phyloP scores from a whole-genome alignment of 2,113 vertebrate genomes.

The Zingel zingel region DNA sequence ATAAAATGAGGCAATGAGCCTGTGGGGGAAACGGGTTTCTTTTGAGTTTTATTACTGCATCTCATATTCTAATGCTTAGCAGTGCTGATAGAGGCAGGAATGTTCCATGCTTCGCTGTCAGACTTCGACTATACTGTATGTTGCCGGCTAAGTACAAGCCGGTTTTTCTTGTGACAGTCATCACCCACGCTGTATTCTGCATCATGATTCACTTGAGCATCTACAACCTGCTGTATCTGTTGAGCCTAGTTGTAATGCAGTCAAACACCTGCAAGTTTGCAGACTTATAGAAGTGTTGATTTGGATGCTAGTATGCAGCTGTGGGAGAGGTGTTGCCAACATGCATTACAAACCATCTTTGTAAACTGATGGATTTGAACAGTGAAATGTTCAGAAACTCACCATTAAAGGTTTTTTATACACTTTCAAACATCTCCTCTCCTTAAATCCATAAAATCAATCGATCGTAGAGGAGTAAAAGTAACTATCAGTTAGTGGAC shows the following conservation, averaged over 20 bases:
- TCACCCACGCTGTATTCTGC: conserved; percentile 51
- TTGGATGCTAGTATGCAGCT: not conserved
- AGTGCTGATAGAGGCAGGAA: conserved; percentile 52
- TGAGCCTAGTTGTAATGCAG: conserved; percentile 25
- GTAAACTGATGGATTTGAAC: not conserved
- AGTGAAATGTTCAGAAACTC: not conserved
- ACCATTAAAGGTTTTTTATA: too few species aligned
- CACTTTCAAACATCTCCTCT: too few species aligned
- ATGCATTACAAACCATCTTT: not conserved
- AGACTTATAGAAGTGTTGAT: not conserved
- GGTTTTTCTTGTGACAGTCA: conserved; percentile 43
- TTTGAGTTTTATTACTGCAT: conserved; percentile 40
- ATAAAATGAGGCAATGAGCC: conserved; percentile 52
- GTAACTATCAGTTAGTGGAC: not conserved
- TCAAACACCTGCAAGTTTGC: conserved; percentile 32
- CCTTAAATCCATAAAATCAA: not conserved
- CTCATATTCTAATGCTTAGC: conserved; percentile 41
- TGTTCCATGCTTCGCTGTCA: conserved; percentile 11
- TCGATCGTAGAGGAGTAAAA: not conserved
- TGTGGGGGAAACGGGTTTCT: conserved; percentile 36
- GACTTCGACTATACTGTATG: conserved; percentile 36
- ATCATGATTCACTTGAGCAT: conserved; percentile 56
- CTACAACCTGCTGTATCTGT: conserved; percentile 58
- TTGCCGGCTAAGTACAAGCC: conserved; percentile 17
- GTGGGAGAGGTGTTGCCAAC: not conserved